Conservation (phyloP, 2,113 vertebrate species). For the Phainopepla nitens region DNA sequence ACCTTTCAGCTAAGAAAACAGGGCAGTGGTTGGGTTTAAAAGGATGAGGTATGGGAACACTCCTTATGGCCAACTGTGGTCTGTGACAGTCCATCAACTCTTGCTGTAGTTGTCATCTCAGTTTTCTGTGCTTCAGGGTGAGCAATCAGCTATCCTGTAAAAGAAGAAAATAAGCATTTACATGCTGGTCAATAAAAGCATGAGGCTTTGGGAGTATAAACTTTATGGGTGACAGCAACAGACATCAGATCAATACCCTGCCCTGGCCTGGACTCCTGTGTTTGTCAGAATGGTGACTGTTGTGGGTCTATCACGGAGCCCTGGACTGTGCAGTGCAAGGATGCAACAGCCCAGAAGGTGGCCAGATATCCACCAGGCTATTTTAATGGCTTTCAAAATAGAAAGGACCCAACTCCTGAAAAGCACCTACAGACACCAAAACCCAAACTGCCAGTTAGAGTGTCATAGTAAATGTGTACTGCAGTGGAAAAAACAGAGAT, state of each 20-base stretch:
- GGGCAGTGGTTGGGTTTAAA: neutral
- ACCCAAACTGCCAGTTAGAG: neutral
- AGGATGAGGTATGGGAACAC: neutral
- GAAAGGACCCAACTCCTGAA: neutral
- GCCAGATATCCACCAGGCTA: neutral
- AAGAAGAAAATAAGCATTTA: neutral
- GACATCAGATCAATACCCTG: neutral
- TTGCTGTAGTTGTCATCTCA: neutral
- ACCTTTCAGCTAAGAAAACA: slow-evolving; percentile 13
- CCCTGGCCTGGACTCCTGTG: neutral
- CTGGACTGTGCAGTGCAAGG: neutral
- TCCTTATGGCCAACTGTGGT: neutral
- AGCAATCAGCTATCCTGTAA: slow-evolving; percentile 74
- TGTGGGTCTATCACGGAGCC: neutral
- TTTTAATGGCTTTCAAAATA: neutral
- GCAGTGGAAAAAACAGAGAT: neutral
- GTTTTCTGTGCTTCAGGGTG: neutral
- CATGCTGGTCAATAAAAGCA: neutral
- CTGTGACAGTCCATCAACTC: neutral
- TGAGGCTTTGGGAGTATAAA: neutral
- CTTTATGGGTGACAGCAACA: neutral
- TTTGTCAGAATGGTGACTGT: neutral
- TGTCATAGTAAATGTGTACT: neutral
- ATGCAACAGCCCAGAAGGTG: neutral
- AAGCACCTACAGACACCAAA: neutral